phyloP scores from a whole-genome alignment of 2,113 vertebrate species.

The Hemibagrus wyckioides region DNA sequence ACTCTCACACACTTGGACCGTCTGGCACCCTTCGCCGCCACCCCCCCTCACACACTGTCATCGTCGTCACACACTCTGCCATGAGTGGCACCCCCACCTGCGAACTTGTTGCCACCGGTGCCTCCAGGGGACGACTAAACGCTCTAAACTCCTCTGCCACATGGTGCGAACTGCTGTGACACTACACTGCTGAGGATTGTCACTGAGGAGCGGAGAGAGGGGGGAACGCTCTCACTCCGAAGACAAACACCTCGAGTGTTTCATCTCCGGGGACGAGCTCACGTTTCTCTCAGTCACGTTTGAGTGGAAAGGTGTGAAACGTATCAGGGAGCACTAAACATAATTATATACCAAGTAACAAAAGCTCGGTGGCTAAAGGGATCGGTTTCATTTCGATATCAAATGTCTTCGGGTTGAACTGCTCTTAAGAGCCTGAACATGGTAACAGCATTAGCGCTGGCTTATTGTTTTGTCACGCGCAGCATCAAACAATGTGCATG shows the following conservation, averaged over 20 bases:
- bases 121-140: constrained; percentile 25
- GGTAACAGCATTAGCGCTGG: too few species aligned
- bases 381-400: not conserved
- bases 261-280: not conserved
- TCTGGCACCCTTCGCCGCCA: constrained; percentile 25
- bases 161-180: constrained; percentile 26
- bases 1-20: constrained; percentile 15
- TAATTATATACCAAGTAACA: not conserved
- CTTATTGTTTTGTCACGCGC: not conserved
- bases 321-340: not conserved
- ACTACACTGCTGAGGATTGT: constrained; percentile 1
- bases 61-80: constrained; percentile 26
- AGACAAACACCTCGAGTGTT: constrained; percentile 12
- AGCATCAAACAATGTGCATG: not conserved
- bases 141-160: not conserved
- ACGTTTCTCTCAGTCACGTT: not conserved
- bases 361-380: not conserved
- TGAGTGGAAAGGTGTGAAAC: not conserved
- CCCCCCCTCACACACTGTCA: constrained; percentile 28
- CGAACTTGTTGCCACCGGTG: constrained; percentile 17
- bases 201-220: not conserved
- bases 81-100: constrained; percentile 41
- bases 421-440: not conserved
- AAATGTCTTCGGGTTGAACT: not conserved
- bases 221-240: not conserved